phyloP scores from a whole-genome alignment of 1,140 invertebrate genomes.

The Caenorhabditis brenneri region DNA sequence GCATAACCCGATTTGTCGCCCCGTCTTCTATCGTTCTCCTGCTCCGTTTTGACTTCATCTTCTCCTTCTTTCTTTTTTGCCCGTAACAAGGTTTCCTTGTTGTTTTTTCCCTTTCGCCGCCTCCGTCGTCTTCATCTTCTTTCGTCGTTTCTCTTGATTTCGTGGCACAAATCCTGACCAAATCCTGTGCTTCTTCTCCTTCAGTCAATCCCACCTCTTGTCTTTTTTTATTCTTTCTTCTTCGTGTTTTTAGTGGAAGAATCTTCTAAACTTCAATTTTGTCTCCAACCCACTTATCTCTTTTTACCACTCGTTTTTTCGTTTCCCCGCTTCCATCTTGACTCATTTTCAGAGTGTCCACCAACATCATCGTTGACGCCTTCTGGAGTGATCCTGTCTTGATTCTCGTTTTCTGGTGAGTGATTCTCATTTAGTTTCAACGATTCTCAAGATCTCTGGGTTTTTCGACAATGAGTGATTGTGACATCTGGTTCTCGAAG shows the following conservation, averaged over 20 bases:
- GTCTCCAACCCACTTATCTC: slow-evolving; percentile 23
- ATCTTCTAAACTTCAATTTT: slow-evolving; percentile 14
- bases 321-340: neutral
- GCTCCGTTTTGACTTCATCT: slow-evolving; percentile 21
- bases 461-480: too few species aligned
- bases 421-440: too few species aligned
- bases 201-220: neutral
- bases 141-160: neutral
- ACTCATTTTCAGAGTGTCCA: neutral
- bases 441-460: too few species aligned
- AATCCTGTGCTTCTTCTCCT: slow-evolving; percentile 21
- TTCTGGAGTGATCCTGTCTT: neutral
- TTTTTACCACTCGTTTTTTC: neutral
- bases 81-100: slow-evolving; percentile 40
- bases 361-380: neutral
- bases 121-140: slow-evolving; percentile 4
- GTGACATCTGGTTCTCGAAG: too few species aligned
- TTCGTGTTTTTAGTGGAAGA: neutral
- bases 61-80: neutral
- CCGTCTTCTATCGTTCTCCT: slow-evolving; percentile 22
- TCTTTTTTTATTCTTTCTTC: neutral
- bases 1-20: slow-evolving; percentile 37
- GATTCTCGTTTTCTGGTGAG: neutral
- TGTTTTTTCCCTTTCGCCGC: slow-evolving; percentile 7
- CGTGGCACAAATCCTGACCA: slow-evolving; percentile 33